Evolutionary conservation across 2,113 vertebrate genomes (phyloP).

Genomic region (Chunga burmeisteri): DNA sequence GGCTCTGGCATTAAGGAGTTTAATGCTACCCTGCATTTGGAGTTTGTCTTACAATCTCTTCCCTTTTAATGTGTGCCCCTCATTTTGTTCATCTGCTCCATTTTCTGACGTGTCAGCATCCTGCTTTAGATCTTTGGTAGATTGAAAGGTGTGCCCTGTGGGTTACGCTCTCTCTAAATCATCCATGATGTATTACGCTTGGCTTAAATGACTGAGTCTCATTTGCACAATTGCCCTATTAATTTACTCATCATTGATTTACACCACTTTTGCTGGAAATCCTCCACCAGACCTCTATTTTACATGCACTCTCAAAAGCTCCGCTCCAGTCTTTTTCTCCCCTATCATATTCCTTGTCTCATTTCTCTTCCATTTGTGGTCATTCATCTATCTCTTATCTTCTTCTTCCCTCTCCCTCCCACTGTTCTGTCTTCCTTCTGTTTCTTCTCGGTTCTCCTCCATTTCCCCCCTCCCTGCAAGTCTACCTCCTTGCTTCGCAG

Average conservation of each 20-base stretch:
- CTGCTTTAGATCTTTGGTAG: constrained; percentile 29
- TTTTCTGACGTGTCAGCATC: constrained; percentile 68
- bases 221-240: constrained; percentile 76
- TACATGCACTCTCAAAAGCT: not conserved
- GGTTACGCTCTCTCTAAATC: constrained; percentile 66
- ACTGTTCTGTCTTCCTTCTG: constrained; percentile 38
- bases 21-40: not conserved
- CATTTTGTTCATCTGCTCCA: constrained; percentile 26
- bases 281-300: constrained; percentile 47
- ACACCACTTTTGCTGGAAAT: constrained; percentile 66
- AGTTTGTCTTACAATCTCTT: not conserved
- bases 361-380: constrained; percentile 54
- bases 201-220: constrained; percentile 67
- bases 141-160: constrained; percentile 68
- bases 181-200: constrained; percentile 61
- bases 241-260: constrained; percentile 78
- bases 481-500: constrained; percentile 24
- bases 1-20: not conserved
- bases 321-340: constrained; percentile 13
- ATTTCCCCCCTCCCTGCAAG: not conserved
- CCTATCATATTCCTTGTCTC: constrained; percentile 26
- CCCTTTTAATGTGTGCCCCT: not conserved
- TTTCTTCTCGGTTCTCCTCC: constrained; percentile 21
- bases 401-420: constrained; percentile 47
- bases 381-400: constrained; percentile 47